Percentiles rank a stretch among this genome's conserved stretches.
phyloP scores from a whole-genome alignment of 2,113 vertebrate species.

The Chaenocephalus aceratus region DNA sequence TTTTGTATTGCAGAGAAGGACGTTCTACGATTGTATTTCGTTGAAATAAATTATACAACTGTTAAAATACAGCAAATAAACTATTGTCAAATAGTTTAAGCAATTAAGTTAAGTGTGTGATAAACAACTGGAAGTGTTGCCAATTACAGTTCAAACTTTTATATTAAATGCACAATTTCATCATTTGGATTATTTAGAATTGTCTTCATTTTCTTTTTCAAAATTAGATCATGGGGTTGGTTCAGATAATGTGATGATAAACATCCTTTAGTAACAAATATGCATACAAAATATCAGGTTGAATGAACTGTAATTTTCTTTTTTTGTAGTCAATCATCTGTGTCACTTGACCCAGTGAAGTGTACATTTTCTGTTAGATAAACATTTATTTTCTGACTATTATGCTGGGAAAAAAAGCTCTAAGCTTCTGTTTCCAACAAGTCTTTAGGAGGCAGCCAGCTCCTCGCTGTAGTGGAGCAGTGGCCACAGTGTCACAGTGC shows the following conservation, averaged over 20 bases:
- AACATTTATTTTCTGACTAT: neutral
- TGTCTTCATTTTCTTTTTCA: neutral
- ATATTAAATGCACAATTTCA: neutral
- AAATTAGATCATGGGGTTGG: neutral
- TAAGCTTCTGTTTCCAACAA: neutral
- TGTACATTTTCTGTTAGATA: neutral
- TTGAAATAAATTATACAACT: too few species aligned
- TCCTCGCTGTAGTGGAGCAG: slow-evolving; percentile 36
- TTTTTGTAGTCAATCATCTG: neutral
- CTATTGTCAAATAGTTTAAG: neutral
- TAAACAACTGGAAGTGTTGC: neutral
- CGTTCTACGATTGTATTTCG: neutral
- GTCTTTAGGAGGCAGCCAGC: slow-evolving; percentile 11
- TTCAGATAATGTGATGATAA: neutral
- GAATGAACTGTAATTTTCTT: neutral
- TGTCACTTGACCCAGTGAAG: neutral
- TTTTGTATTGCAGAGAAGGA: neutral
- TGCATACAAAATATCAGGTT: neutral
- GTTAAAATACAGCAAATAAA: neutral
- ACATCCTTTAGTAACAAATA: neutral
- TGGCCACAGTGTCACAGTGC: slow-evolving; percentile 41
- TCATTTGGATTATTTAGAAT: neutral
- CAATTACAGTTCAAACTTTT: neutral
- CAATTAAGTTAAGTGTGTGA: neutral
- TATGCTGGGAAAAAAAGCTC: neutral